Percentiles rank a stretch among this genome's conserved stretches.
These are phyloP conservation scores for Chamaea fasciata DNA, from an alignment of 2,113 vertebrate species.

Conservation along the genomic window DNA sequence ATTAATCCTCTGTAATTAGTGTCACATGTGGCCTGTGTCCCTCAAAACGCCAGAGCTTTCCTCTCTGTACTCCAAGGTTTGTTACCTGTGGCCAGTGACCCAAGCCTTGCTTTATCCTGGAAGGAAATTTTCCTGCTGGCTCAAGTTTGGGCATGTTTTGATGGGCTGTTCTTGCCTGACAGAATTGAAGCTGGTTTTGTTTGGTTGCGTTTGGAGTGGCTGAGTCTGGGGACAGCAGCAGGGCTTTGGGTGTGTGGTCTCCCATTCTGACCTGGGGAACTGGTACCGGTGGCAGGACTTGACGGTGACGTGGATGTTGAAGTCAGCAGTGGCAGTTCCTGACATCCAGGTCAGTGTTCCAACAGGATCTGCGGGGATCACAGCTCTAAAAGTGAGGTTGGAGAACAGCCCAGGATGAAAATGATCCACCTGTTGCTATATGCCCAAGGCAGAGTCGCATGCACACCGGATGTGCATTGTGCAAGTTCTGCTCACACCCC, in stretches of 20 bases:
- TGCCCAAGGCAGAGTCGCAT: fast-evolving
- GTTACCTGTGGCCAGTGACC: neutral
- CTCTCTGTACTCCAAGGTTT: neutral
- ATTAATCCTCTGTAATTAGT: neutral
- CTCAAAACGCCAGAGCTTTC: neutral
- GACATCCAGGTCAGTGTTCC: neutral
- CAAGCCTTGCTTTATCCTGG: neutral
- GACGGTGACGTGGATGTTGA: fast-evolving
- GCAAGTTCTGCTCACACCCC: neutral
- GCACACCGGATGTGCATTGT: neutral
- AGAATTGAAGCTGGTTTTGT: neutral
- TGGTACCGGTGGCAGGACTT: neutral
- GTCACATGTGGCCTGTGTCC: fast-evolving
- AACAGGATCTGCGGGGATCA: neutral
- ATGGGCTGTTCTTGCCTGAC: neutral
- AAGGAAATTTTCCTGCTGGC: neutral
- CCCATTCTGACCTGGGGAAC: neutral
- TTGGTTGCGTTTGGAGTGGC: neutral
- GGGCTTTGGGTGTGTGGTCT: neutral
- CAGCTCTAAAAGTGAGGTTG: neutral
- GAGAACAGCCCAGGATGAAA: neutral
- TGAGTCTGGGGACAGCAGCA: neutral
- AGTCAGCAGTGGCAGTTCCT: neutral
- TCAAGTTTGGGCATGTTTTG: neutral
- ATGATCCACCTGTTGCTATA: fast-evolving